A percentile compares a stretch with the other conserved stretches of the same genome.
These are phyloP conservation scores for Mechanitis mazaeus DNA, from an alignment of 2,888 invertebrate species.

Conservation along the genomic window DNA sequence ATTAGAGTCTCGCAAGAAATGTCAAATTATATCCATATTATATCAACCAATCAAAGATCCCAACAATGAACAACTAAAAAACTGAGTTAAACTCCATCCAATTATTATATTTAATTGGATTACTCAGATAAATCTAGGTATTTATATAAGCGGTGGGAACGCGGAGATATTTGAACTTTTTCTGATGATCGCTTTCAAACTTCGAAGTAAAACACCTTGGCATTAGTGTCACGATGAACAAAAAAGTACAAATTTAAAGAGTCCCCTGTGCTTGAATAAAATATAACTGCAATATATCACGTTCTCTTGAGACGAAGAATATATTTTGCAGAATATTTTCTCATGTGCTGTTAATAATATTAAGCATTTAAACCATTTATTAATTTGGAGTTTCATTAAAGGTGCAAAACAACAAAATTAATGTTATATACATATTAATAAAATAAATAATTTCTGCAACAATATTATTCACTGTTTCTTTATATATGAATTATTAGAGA, in stretches of 20 bases:
- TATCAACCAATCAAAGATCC: too few relatives aligned
- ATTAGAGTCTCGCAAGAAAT: too few relatives aligned
- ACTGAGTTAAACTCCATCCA: neutral
- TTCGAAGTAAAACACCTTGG: neutral
- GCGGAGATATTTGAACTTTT: neutral
- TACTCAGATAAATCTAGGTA: constrained; percentile 2
- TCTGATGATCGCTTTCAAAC: neutral
- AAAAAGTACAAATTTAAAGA: neutral
- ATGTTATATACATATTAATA: too few relatives aligned
- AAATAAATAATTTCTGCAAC: too few relatives aligned
- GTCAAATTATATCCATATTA: too few relatives aligned
- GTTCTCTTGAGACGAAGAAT: neutral
- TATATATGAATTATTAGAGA: too few relatives aligned
- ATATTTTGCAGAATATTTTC: neutral
- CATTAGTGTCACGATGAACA: neutral
- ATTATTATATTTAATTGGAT: constrained; percentile 5
- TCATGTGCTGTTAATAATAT: neutral
- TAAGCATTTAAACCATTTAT: too few relatives aligned
- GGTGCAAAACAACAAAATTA: too few relatives aligned
- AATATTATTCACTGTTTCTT: too few relatives aligned
- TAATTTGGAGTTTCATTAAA: too few relatives aligned
- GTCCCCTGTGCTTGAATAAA: neutral
- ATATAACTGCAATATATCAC: neutral
- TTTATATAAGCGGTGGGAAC: constrained; percentile 1
- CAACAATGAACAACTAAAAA: neutral